phyloP scores from a whole-genome alignment of 2,113 vertebrate genomes.

The Antechinus stuartii region DNA sequence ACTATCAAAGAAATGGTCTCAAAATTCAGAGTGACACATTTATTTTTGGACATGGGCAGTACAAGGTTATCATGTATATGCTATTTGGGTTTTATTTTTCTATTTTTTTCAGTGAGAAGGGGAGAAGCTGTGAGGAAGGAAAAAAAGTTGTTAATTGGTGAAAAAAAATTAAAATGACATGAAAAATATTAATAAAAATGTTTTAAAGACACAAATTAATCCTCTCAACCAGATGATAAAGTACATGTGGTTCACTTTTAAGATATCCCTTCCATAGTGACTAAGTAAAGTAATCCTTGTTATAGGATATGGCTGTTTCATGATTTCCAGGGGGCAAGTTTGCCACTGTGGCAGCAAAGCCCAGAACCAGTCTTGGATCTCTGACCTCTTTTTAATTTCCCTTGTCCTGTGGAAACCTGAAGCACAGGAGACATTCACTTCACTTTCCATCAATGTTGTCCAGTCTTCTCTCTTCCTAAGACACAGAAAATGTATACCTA shows the following conservation, averaged over 20 bases:
- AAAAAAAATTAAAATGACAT: not conserved
- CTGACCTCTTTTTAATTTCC: not conserved
- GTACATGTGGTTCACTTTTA: not conserved
- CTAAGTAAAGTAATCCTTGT: not conserved
- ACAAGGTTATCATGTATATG: not conserved
- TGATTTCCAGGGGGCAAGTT: not conserved
- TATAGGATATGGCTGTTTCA: not conserved
- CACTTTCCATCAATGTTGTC: not conserved
- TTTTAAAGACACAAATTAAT: not conserved
- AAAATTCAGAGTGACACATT: not conserved
- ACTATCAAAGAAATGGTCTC: not conserved
- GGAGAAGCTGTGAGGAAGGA: not conserved
- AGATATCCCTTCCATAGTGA: not conserved
- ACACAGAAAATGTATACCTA: not conserved
- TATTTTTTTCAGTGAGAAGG: not conserved
- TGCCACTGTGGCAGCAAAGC: not conserved
- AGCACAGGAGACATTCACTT: not conserved
- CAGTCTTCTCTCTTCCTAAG: not conserved
- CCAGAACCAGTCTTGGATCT: not conserved
- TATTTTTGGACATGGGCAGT: not conserved
- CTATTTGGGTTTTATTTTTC: not conserved
- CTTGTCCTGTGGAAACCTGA: not conserved
- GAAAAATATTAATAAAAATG: not conserved
- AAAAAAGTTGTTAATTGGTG: not conserved
- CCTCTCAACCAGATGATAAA: not conserved